Base-by-base conservation (phyloP, 2,797 vertebrate species). In the Platalea minor region DNA sequence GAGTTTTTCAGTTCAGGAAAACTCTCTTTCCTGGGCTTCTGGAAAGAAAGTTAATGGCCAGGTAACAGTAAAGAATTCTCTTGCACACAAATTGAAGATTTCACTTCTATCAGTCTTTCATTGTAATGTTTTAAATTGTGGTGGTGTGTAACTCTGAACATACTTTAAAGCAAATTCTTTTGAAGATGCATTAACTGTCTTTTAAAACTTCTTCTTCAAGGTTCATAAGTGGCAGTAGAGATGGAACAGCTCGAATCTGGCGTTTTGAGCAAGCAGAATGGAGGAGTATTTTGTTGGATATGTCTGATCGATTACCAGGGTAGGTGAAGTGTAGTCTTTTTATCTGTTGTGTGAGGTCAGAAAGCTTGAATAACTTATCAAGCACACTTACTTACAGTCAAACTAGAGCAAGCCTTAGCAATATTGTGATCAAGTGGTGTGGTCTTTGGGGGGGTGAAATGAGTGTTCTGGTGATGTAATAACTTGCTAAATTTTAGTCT, bases 221-320 rank as follows among this genome's bases (percentile, higher is more conserved):
- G 98, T 99, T 99, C 95, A 98, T 99, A 92, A 99, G 99, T 89
- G 99, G 99, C 89, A 99, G 99, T 97, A 98, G 99, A 89, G 99
- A 99, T 88, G 99, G 99, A 61, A 99, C 99, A 7, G 99, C 99
- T 10, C 98, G 99, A 13, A 98, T 99, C 95, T 99, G 99, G 99
- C 98, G 95, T 75, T 99, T 99, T 35, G 98, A 99, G 78, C 98
- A 99, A 78, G 98, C 99, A 81, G 99, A 99, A 51, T 99, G 99
- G 99, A 98, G 98, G 74, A 99, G 98, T 94, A 96, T 99, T 96
- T 94, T 99, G 64, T 97, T 99, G 96, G 99, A 99, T 95, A 99
- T 99, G 99, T 98, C 99, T 3, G 98, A 98, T 60, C 98, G 98
- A 89, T 98, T 99, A 79, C 98, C 99, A 84, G 98, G 99, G 99